Percentiles rank a stretch among this genome's conserved stretches.
Evolutionary conservation across 2,888 invertebrate species (phyloP).

Genomic region (Trachelus tabidus): DNA sequence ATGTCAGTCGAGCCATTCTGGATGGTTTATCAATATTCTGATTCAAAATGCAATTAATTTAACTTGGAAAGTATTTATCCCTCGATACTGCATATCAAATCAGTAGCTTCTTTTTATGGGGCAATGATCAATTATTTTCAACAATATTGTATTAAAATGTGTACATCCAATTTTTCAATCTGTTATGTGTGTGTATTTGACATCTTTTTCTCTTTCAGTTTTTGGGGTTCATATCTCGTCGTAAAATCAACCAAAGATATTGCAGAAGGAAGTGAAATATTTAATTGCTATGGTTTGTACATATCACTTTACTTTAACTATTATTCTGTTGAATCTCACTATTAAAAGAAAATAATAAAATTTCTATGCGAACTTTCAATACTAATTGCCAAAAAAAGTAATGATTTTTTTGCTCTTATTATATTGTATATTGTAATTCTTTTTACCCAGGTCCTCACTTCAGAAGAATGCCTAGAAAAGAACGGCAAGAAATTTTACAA

Average conservation of each 20-base stretch:
- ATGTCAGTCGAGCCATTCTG: too few relatives aligned
- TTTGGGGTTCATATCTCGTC: slow-evolving; percentile 76
- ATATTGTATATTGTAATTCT: neutral
- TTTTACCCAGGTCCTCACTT: slow-evolving; percentile 73
- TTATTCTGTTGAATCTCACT: too few relatives aligned
- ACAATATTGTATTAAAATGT: too few relatives aligned
- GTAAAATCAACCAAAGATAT: slow-evolving; percentile 78
- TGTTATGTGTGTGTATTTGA: too few relatives aligned
- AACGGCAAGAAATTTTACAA: slow-evolving; percentile 73
- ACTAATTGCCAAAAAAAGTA: slow-evolving; percentile 3
- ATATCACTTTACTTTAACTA: neutral
- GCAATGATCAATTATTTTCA: too few relatives aligned
- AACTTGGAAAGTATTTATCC: too few relatives aligned
- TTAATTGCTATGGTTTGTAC: slow-evolving; percentile 82
- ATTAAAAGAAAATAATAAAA: neutral
- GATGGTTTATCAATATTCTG: too few relatives aligned
- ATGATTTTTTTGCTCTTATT: neutral
- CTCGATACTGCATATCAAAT: too few relatives aligned
- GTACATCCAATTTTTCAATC: too few relatives aligned
- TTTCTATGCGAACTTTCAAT: slow-evolving; percentile 1
- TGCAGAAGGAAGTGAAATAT: slow-evolving; percentile 76
- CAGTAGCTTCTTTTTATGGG: too few relatives aligned
- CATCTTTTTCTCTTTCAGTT: slow-evolving; percentile 68
- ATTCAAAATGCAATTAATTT: too few relatives aligned
- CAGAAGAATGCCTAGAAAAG: slow-evolving; percentile 71